Base-by-base conservation (phyloP, 2,113 vertebrate genomes). In the Ursus arctos region DNA sequence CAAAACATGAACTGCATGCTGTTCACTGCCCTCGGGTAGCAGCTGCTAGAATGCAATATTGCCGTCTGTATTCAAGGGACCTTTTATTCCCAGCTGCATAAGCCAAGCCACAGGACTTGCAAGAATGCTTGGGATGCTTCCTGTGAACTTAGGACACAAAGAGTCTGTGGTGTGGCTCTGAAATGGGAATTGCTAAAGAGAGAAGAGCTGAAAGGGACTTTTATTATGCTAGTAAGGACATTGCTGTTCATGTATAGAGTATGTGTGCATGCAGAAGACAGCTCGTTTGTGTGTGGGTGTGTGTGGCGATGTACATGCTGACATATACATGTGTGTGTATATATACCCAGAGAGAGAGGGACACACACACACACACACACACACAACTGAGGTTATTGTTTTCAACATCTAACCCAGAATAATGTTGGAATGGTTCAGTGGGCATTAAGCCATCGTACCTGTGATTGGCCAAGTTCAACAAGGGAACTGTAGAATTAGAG, bases 61-160 rank as follows among this genome's bases (percentile, higher is more conserved):
- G 81, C 92, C 71, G 21, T 69, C 80, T 85, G 69, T 94, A 55
- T 79, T 97, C 94, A 97, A 97, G 98, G 87, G 80, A 76, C 51
- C 86, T 97, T 97, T 97, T 97, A 97, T 96, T 94, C 89, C 97
- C 93, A 97, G 81, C 95, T 98, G 83, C 86, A 0, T 28, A 85
- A 82, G 87, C 96, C 97, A 98, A 95, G 71, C 95, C 98, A 96
- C 96, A 96, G 81, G 89, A 69, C 95, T 97, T 86, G 28, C n/a
- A 57, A 89, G 95, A 97, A 97, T 97, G 95, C 91, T 88, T 92
- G 94, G 61, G 92, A 91, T 88, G 88, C 85, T 98, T 97, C 88
- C 86, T 86, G 90, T 63, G 77, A 84, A 95, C 65, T 59, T 22
- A 49, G 72, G 80, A 33, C 76, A 97, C 91, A 97, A 97, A 95